A percentile compares a stretch with the other conserved stretches of the same genome.
Evolutionary conservation across 2,888 invertebrate genomes (phyloP).

Genomic region (Eupeodes latifasciatus): DNA sequence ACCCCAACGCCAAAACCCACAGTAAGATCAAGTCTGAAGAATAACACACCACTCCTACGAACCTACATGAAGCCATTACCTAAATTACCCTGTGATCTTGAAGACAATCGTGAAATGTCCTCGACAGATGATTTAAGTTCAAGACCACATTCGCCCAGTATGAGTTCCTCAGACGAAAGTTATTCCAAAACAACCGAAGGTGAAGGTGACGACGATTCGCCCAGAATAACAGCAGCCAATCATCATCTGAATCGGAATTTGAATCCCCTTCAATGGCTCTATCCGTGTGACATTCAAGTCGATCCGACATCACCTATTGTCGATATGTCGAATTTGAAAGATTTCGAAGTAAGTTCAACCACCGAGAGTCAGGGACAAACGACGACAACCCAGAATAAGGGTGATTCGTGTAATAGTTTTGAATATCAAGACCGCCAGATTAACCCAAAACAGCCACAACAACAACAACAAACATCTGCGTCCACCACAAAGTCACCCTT

Average conservation of each 20-base stretch:
- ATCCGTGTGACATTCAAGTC: slow-evolving; percentile 87
- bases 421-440: slow-evolving; percentile 85
- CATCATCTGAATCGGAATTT: slow-evolving; percentile 80
- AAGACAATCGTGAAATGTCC: slow-evolving; percentile 85
- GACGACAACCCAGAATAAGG: slow-evolving; percentile 86
- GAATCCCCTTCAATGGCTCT: slow-evolving; percentile 86
- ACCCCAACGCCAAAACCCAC: slow-evolving; percentile 83
- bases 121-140: slow-evolving; percentile 94
- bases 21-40: slow-evolving; percentile 79
- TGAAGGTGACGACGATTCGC: slow-evolving; percentile 84
- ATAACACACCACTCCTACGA: slow-evolving; percentile 80
- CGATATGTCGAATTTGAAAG: slow-evolving; percentile 83
- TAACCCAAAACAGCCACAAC: slow-evolving; percentile 75
- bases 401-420: slow-evolving; percentile 88
- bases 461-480: slow-evolving; percentile 78
- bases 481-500: slow-evolving; percentile 87
- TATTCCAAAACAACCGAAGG: slow-evolving; percentile 92
- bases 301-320: slow-evolving; percentile 83
- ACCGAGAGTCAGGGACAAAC: slow-evolving; percentile 85
- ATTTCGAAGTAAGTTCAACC: slow-evolving; percentile 84
- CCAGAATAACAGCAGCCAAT: slow-evolving; percentile 79
- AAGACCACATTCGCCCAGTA: slow-evolving; percentile 91
- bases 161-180: slow-evolving; percentile 93
- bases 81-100: slow-evolving; percentile 85
- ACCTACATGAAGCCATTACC: slow-evolving; percentile 87